A percentile compares a stretch with the other conserved stretches of the same genome.
Evolutionary conservation across 2,888 invertebrate genomes (phyloP).

Genomic region (Dione vanillae): DNA sequence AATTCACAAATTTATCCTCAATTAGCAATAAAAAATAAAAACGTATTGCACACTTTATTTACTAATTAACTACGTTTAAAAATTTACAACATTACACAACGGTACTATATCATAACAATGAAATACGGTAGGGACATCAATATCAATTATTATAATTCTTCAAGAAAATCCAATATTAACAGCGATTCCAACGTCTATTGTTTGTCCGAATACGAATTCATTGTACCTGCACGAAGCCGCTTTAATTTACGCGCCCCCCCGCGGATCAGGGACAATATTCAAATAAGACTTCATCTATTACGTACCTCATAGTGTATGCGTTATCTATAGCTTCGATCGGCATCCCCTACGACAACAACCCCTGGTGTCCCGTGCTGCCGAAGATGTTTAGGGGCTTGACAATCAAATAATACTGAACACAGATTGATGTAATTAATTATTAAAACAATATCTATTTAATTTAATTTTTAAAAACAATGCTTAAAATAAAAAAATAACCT

Average conservation of each 20-base stretch:
- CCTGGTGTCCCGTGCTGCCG: constrained; percentile 48
- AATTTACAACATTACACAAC: neutral
- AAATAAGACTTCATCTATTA: constrained; percentile 83
- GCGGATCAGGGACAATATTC: constrained; percentile 78
- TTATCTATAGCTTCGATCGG: constrained; percentile 77
- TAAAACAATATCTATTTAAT: no score
- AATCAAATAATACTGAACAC: constrained; percentile 46
- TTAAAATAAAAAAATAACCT: no score
- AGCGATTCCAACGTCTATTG: constrained; percentile 39
- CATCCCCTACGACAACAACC: constrained; percentile 62
- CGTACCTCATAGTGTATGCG: constrained; percentile 75
- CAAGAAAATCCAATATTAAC: constrained; percentile 26
- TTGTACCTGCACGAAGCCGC: constrained; percentile 69
- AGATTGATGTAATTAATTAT: constrained; percentile 42
- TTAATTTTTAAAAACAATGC: no score
- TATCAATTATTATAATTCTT: constrained; percentile 34
- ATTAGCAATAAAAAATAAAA: no score
- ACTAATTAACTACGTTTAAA: no score
- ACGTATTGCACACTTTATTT: no score
- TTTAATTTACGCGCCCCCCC: constrained; percentile 80
- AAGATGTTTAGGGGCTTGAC: constrained; percentile 50
- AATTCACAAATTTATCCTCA: no score
- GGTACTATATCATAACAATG: neutral
- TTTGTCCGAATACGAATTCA: constrained; percentile 42
- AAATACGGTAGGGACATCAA: constrained; percentile 13